Conservation (phyloP, 1,140 invertebrate species). For the Drosophila obscura region DNA sequence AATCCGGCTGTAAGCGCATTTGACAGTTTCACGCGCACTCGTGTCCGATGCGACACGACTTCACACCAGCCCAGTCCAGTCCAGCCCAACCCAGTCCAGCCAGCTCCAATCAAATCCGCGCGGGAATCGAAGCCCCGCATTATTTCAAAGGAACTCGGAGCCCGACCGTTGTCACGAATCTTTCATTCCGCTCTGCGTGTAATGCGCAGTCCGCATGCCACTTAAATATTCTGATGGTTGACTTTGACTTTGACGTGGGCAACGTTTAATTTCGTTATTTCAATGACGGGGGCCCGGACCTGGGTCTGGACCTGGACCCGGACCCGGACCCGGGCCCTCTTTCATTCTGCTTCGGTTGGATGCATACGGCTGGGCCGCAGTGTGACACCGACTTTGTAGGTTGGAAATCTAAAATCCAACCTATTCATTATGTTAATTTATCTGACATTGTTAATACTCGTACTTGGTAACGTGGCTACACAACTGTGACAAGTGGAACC, state of each 20-base stretch:
- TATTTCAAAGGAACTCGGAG: background rate
- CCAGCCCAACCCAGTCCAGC: background rate
- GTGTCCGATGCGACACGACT: slow-evolving; percentile 21
- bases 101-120: slow-evolving; percentile 26
- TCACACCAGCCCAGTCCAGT: background rate
- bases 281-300: background rate
- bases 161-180: too few relatives aligned
- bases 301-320: background rate
- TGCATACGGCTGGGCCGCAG: too few relatives aligned
- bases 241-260: slow-evolving; percentile 25
- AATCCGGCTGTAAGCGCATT: slow-evolving; percentile 62
- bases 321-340: background rate
- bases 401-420: too few relatives aligned
- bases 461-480: too few relatives aligned
- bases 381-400: too few relatives aligned
- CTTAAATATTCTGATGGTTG: slow-evolving; percentile 26
- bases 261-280: slow-evolving; percentile 28
- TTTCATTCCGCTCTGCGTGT: slow-evolving; percentile 10
- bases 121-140: background rate
- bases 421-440: too few relatives aligned
- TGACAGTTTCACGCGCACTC: slow-evolving; percentile 63
- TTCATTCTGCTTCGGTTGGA: background rate
- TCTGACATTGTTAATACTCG: too few relatives aligned
- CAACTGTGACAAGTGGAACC: too few relatives aligned
- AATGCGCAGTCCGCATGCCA: slow-evolving; percentile 6